These are phyloP conservation scores for Enteromius radiatus DNA, from an alignment of 2,797 vertebrate genomes.

Conservation along the genomic window DNA sequence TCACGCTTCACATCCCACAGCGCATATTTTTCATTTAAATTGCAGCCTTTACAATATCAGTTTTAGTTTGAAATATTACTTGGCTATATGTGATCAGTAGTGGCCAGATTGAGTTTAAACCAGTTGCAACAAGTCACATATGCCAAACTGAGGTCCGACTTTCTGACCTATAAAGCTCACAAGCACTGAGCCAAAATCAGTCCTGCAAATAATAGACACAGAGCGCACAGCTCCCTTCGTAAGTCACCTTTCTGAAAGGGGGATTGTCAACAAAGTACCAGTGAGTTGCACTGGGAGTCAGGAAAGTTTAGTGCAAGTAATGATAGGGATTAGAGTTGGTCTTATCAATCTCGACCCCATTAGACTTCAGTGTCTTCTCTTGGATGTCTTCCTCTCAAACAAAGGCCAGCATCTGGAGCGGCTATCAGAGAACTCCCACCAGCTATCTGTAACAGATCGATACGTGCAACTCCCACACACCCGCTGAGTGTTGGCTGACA, in stretches of 20 bases:
- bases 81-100: not conserved
- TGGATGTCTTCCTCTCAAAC: conserved; percentile 63
- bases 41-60: too few species aligned
- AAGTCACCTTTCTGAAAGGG: not conserved
- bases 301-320: conserved; percentile 18
- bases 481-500: conserved; percentile 56
- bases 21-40: too few species aligned
- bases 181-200: not conserved
- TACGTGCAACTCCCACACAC: conserved; percentile 73
- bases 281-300: not conserved
- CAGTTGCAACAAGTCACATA: not conserved
- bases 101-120: not conserved
- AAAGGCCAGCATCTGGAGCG: conserved; percentile 71
- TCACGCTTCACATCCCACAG: too few species aligned
- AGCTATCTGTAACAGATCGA: conserved; percentile 71
- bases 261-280: not conserved
- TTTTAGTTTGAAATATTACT: not conserved
- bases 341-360: conserved; percentile 63
- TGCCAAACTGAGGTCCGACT: not conserved
- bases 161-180: not conserved
- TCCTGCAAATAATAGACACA: not conserved
- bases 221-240: not conserved
- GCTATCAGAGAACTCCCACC: conserved; percentile 70
- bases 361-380: conserved; percentile 45
- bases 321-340: conserved; percentile 22